A percentile compares a stretch with the other conserved stretches of the same genome.
Evolutionary conservation across 2,888 invertebrate genomes (phyloP).

Genomic region (Neoascia interrupta): DNA sequence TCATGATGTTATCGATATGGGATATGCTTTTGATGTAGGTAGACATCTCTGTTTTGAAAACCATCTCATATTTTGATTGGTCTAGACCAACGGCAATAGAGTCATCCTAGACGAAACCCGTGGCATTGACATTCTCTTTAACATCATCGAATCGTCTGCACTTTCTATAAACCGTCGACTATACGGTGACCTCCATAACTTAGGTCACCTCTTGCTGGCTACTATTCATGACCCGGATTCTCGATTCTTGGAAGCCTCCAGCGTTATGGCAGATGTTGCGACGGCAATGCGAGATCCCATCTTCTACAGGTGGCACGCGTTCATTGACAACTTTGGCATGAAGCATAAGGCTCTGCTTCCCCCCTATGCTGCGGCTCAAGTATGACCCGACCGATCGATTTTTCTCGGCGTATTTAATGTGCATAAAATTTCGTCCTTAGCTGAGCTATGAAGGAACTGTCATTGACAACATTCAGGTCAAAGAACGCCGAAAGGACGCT

Average conservation of each 20-base stretch:
- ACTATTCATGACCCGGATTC: slow-evolving; percentile 90
- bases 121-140: slow-evolving; percentile 89
- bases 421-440: too few species aligned
- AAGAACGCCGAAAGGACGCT: slow-evolving; percentile 70
- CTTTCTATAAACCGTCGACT: slow-evolving; percentile 84
- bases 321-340: slow-evolving; percentile 87
- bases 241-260: slow-evolving; percentile 84
- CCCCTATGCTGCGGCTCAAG: slow-evolving; percentile 81
- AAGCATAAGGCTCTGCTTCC: slow-evolving; percentile 84
- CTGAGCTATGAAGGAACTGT: slow-evolving; percentile 5
- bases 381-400: too few species aligned
- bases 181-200: slow-evolving; percentile 91
- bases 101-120: slow-evolving; percentile 78
- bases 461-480: slow-evolving; percentile 72
- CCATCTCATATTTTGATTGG: neutral
- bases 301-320: slow-evolving; percentile 92
- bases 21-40: slow-evolving; percentile 81
- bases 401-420: neutral
- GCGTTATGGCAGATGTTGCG: slow-evolving; percentile 89
- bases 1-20: slow-evolving; percentile 85
- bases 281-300: slow-evolving; percentile 93
- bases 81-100: slow-evolving; percentile 72
- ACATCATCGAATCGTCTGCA: slow-evolving; percentile 87
- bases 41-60: neutral
- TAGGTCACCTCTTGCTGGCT: slow-evolving; percentile 88